Conservation (phyloP, 1,140 invertebrate genomes). For the Sarcophaga bullata region DNA sequence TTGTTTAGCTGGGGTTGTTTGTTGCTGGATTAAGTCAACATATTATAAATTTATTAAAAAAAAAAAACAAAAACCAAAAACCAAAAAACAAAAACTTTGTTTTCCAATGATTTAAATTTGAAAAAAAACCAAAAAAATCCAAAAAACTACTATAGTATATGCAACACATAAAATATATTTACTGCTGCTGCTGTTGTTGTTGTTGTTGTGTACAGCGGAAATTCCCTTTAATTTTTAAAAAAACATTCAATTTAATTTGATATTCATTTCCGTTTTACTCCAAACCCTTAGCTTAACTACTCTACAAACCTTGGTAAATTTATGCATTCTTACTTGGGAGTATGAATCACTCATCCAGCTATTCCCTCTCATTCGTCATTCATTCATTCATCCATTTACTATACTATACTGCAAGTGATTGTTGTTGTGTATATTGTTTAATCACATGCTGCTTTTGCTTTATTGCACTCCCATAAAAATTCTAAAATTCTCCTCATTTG, state of each 20-base stretch:
- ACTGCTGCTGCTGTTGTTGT: too few relatives aligned
- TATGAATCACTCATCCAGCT: too few relatives aligned
- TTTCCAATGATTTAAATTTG: too few relatives aligned
- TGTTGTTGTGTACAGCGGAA: not conserved
- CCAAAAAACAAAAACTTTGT: too few relatives aligned
- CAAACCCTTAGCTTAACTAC: not conserved
- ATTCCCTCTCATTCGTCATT: too few relatives aligned
- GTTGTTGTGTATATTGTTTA: not conserved
- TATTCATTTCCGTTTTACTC: not conserved
- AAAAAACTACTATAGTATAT: too few relatives aligned
- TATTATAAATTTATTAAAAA: conserved; percentile 5
- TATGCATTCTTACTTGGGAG: too few relatives aligned
- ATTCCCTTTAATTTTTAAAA: conserved; percentile 8
- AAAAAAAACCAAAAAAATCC: too few relatives aligned
- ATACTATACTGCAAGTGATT: not conserved
- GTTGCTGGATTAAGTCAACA: not conserved
- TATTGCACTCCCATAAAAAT: not conserved
- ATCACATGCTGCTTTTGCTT: not conserved
- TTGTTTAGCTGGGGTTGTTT: not conserved
- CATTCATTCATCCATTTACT: too few relatives aligned
- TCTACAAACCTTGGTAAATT: not conserved
- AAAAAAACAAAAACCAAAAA: too few relatives aligned
- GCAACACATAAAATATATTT: too few relatives aligned
- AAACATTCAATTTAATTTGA: not conserved
- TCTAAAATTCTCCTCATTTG: not conserved